Conservation (phyloP, 2,888 invertebrate species). For the Drosophila percnosoma region DNA sequence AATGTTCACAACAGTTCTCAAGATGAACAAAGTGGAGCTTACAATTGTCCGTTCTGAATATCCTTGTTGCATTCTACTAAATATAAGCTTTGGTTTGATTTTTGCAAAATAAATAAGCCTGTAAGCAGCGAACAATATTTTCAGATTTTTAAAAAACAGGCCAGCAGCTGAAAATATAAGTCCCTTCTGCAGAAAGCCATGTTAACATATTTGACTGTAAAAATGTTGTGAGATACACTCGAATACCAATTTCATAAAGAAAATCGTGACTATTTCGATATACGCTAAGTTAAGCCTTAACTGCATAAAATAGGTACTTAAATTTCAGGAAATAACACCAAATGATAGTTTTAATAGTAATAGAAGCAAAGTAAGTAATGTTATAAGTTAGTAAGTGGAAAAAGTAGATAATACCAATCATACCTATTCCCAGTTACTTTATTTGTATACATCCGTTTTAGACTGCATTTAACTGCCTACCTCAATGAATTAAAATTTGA, state of each 20-base stretch:
- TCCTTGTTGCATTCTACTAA: background rate
- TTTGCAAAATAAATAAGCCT: background rate
- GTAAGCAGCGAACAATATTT: background rate
- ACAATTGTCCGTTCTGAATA: background rate
- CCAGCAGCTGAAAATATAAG: background rate
- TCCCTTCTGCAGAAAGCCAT: background rate
- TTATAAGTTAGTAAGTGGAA: background rate
- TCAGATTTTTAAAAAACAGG: background rate
- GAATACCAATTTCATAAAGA: background rate
- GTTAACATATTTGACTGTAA: background rate
- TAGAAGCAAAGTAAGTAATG: background rate
- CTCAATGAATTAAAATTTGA: constrained; percentile 2
- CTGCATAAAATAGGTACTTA: background rate
- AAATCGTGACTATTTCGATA: background rate
- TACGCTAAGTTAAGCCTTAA: background rate
- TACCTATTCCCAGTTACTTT: too few species aligned
- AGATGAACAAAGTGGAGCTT: background rate
- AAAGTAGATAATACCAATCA: background rate
- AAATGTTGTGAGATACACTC: background rate
- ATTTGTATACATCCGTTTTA: background rate
- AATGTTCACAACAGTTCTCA: constrained; percentile 5
- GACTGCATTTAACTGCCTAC: background rate
- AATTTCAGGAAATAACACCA: background rate
- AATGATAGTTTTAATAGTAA: background rate
- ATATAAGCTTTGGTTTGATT: background rate